Evolutionary conservation across 2,888 invertebrate species (phyloP).

Genomic region (Lypha dubia): DNA sequence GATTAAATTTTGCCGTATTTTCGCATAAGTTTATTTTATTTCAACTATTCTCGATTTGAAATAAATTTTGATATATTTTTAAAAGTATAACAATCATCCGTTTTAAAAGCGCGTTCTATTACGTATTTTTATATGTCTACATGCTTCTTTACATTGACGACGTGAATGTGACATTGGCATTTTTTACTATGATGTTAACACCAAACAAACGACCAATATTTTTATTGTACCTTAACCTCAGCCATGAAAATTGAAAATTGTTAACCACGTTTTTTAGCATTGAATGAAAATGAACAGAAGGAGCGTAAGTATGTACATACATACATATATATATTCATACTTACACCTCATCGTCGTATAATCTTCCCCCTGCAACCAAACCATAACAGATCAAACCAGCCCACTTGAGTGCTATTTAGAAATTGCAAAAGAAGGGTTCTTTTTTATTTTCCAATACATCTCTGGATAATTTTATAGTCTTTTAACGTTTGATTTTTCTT

Average conservation of each 20-base stretch:
- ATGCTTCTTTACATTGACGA: conserved; percentile 66
- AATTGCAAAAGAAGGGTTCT: conserved; percentile 43
- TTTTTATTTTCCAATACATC: conserved; percentile 44
- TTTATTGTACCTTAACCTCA: conserved; percentile 71
- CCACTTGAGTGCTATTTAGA: conserved; percentile 57
- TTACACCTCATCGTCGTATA: conserved; percentile 17
- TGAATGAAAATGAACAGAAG: conserved; percentile 56
- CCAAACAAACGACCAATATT: conserved; percentile 67
- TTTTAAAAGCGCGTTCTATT: conserved; percentile 61
- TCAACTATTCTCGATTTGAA: conserved; percentile 8
- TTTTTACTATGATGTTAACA: conserved; percentile 64
- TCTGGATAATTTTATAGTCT: conserved; percentile 41
- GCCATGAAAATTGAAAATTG: conserved; percentile 71
- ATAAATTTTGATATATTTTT: conserved; percentile 38
- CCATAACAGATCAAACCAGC: conserved; percentile 23
- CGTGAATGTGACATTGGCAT: conserved; percentile 69
- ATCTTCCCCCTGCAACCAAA: conserved; percentile 1
- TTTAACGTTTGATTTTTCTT: conserved; percentile 48
- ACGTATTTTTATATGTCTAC: conserved; percentile 59
- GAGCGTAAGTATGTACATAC: too few relatives aligned
- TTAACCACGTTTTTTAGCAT: conserved; percentile 66
- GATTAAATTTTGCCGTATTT: conserved; percentile 3
- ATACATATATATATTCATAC: too few relatives aligned
- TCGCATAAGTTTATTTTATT: not conserved
- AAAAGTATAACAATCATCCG: conserved; percentile 38